A percentile compares a stretch with the other conserved stretches of the same genome.
Evolutionary conservation across 2,113 vertebrate species (phyloP).

Genomic region (Rhizomys pruinosus): DNA sequence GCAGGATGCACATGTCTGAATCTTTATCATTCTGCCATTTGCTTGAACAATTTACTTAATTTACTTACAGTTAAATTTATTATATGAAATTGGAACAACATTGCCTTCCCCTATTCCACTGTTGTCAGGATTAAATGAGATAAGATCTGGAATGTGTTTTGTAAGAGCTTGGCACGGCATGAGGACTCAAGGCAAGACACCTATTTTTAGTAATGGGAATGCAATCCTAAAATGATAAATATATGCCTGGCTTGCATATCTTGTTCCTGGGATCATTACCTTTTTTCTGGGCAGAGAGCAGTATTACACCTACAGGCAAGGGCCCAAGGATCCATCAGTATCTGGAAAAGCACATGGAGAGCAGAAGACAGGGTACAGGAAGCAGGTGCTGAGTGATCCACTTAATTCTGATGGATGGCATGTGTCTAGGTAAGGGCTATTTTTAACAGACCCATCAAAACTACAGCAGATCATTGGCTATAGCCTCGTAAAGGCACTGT

Average conservation of each 20-base stretch:
- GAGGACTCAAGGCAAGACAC: not conserved
- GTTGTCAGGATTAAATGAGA: slow-evolving; percentile 52
- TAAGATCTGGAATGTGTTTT: slow-evolving; percentile 31
- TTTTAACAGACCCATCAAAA: slow-evolving; percentile 73
- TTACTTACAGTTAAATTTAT: slow-evolving; percentile 3
- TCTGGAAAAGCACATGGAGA: slow-evolving; percentile 52
- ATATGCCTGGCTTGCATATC: slow-evolving; percentile 5
- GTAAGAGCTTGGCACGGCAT: slow-evolving; percentile 20
- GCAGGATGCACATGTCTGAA: not conserved
- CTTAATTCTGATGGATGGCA: slow-evolving; percentile 76
- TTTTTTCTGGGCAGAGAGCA: slow-evolving; percentile 48
- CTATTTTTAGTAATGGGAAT: slow-evolving; percentile 63
- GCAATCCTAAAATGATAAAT: slow-evolving; percentile 62
- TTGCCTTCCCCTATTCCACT: not conserved
- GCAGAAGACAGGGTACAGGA: slow-evolving; percentile 55
- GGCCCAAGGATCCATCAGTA: slow-evolving; percentile 55
- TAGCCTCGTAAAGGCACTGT: slow-evolving; percentile 39
- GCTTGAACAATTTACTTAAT: slow-evolving; percentile 19
- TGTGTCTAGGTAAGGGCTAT: slow-evolving; percentile 72
- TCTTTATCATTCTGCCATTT: not conserved
- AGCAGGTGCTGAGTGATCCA: slow-evolving; percentile 68
- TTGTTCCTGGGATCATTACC: slow-evolving; percentile 55
- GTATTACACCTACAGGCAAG: slow-evolving; percentile 43
- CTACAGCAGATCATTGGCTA: slow-evolving; percentile 14
- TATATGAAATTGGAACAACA: slow-evolving; percentile 3